phyloP scores from a whole-genome alignment of 2,797 vertebrate species.

The Picus viridis region DNA sequence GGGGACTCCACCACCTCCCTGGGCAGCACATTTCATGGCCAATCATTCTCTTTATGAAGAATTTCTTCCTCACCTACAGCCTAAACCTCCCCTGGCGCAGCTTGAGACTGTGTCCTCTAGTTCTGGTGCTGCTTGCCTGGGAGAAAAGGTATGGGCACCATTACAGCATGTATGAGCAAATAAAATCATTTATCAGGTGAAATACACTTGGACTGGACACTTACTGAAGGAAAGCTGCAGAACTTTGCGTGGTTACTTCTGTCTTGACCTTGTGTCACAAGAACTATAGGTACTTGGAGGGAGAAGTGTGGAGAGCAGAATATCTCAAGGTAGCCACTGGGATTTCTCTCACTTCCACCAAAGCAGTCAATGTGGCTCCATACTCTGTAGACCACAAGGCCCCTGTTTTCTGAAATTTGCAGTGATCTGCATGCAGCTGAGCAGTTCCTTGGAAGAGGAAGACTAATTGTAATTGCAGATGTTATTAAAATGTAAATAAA shows the following conservation, averaged over 20 bases:
- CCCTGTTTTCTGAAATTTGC: not conserved
- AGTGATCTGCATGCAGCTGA: constrained; percentile 57
- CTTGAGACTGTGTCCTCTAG: too few relatives aligned
- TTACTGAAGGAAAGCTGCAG: not conserved
- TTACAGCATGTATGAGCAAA: not conserved
- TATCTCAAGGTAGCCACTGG: not conserved
- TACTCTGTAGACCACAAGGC: not conserved
- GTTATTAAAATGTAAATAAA: constrained; percentile 76
- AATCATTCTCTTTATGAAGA: too few relatives aligned
- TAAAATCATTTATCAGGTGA: not conserved
- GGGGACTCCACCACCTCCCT: too few relatives aligned
- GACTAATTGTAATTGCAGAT: constrained; percentile 73
- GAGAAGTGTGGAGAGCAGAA: not conserved
- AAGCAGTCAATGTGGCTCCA: not conserved
- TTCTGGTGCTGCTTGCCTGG: too few relatives aligned
- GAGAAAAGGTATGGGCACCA: not conserved
- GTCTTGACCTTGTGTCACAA: not conserved
- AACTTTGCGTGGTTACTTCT: not conserved
- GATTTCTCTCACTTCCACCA: not conserved
- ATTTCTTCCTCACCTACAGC: too few relatives aligned
- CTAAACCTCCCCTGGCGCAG: too few relatives aligned
- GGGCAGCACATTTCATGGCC: too few relatives aligned
- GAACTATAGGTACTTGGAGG: not conserved
- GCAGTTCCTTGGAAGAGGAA: constrained; percentile 9
- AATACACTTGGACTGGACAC: not conserved